Base-by-base conservation (phyloP, 2,797 vertebrate species). In the Rhynchotus rufescens region DNA sequence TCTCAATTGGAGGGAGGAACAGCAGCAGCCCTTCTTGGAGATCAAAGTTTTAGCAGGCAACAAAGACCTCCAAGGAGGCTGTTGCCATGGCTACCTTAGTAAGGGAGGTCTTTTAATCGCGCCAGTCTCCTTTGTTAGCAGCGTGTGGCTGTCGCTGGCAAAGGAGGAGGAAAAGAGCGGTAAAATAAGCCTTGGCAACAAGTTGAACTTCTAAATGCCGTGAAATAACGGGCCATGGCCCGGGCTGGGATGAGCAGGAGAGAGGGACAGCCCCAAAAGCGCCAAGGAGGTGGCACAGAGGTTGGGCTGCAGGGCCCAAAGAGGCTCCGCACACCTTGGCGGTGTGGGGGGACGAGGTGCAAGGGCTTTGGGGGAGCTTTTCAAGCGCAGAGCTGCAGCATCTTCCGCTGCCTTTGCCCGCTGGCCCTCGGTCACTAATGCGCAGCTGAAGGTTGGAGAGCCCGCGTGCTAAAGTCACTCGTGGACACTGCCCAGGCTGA, bases 31-130 rank as follows among this genome's bases (percentile, higher is more conserved):
- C 75, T 95, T 97, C 93, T 88, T 54, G 86, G 95, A 97, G 97
- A 98, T 98, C 97, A 98, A 98, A 98, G 97, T 97, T 97, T 97
- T 96, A 97, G 96, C 95, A 96, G 96, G 97, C 97, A 96, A 98
- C 96, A 98, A 98, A 98, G 97, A 97, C 96, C 96, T 95, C 95
- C 95, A 57, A 96, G 96, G 96, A 97, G 92, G 94, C 94, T 89
- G 98, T 99, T 97, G 96, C 98, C 97, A 98, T 98, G 97, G 98
- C 96, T 98, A 95, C 98, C 51, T 90, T 84, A 92, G 92, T 97
- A 97, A 96, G 86, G 45, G 84, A 96, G 95, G 96, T 91, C 89
- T 94, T 97, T 97, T 97, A 98, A 98, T 97, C 96, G 79, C 61
- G 69, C 95, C 93, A 94, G 93, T 85, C 96, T 95, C 84, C 95